Conservation (phyloP, 35 echinoderm and acorn worm genomes). For the Patiria miniata region DNA sequence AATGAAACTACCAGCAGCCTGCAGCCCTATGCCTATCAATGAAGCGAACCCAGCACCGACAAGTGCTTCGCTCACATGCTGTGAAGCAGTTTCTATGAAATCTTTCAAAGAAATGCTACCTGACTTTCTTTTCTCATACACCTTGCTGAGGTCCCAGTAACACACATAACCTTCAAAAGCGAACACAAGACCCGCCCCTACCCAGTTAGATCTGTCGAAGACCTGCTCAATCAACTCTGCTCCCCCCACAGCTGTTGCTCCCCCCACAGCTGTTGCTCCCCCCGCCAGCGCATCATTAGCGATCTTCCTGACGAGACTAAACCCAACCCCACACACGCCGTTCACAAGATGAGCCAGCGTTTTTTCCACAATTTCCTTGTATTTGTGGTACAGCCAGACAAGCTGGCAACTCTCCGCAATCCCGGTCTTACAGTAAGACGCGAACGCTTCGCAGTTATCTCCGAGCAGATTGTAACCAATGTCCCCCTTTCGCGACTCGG, state of each 20-base stretch:
- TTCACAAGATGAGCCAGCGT: not conserved
- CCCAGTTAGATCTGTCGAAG: not conserved
- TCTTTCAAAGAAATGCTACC: not conserved
- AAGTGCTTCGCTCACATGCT: not conserved
- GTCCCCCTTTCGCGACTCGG: not conserved
- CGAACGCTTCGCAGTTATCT: conserved; percentile 64
- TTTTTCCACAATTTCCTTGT: not conserved
- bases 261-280: not conserved
- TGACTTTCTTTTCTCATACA: not conserved
- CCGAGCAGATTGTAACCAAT: conserved; percentile 30
- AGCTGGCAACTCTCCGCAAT: not conserved
- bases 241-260: not conserved
- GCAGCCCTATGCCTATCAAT: not conserved
- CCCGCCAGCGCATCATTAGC: not conserved
- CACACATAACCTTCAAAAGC: not conserved
- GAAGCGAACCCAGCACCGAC: conserved; percentile 1
- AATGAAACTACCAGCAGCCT: not conserved
- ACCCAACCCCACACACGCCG: not conserved
- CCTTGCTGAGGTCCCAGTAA: not conserved
- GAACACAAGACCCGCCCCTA: not conserved
- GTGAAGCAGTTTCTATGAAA: not conserved
- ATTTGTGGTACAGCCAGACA: not conserved
- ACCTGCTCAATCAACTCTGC: not conserved
- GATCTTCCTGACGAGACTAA: not conserved
- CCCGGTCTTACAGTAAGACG: conserved; percentile 56